Conservation (phyloP, 2,797 vertebrate species). For the Tapera naevia region DNA sequence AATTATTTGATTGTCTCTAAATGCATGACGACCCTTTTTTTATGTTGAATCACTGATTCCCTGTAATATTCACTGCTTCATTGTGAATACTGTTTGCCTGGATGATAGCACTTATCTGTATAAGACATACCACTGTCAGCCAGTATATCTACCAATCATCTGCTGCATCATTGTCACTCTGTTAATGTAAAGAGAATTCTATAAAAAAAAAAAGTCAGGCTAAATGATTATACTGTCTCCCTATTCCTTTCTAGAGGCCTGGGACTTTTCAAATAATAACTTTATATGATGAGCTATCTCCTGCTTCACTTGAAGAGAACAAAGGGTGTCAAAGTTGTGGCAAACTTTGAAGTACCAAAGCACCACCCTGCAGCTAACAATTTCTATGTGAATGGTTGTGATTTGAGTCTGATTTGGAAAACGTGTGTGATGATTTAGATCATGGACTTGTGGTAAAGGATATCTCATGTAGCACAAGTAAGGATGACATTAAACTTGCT, state of each 20-base stretch:
- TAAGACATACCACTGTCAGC: neutral
- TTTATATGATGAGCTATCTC: neutral
- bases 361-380: neutral
- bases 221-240: neutral
- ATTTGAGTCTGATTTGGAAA: neutral
- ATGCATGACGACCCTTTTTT: neutral
- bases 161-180: neutral
- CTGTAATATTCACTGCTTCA: neutral
- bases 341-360: neutral
- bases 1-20: neutral
- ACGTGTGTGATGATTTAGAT: neutral
- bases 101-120: neutral
- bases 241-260: neutral
- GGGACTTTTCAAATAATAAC: neutral
- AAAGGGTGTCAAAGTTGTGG: neutral
- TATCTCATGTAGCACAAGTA: neutral
- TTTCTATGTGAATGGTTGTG: neutral
- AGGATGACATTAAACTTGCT: neutral
- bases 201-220: neutral
- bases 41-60: neutral
- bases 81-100: neutral
- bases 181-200: neutral
- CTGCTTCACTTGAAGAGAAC: neutral
- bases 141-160: neutral
- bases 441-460: neutral